These are phyloP conservation scores for Sitta europaea DNA, from an alignment of 2,113 vertebrate species.

Conservation along the genomic window DNA sequence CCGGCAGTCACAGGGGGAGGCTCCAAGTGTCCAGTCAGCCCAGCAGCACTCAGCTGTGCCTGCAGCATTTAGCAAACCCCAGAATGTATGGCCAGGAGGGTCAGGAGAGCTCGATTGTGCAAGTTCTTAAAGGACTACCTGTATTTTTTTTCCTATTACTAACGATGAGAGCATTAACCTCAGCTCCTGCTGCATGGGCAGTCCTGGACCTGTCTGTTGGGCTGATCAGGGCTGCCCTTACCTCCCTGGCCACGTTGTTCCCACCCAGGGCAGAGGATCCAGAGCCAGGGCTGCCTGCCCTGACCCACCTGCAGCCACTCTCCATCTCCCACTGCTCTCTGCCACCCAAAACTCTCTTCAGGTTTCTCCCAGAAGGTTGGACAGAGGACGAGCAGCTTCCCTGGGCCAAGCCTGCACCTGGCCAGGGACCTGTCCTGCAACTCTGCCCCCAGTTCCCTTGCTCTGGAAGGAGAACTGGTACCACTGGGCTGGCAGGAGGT, in stretches of 20 bases:
- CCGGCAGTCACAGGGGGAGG: background rate
- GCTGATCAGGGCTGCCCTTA: background rate
- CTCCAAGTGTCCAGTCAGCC: background rate
- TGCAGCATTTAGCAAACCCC: background rate
- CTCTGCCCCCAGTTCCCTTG: background rate
- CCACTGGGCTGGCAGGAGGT: background rate
- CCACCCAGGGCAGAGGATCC: background rate
- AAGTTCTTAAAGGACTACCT: background rate
- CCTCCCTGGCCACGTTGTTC: background rate
- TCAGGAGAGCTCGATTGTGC: background rate
- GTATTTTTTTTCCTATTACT: background rate
- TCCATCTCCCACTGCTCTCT: background rate
- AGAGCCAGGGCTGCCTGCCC: no score
- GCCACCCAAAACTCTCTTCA: rapidly evolving
- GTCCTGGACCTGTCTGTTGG: background rate
- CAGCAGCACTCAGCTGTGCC: background rate
- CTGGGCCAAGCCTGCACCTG: background rate
- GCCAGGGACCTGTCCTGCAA: background rate
- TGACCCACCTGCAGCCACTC: background rate
- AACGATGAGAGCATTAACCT: background rate
- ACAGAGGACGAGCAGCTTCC: background rate
- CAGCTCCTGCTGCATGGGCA: background rate
- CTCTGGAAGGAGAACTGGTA: background rate
- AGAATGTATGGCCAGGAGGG: background rate
- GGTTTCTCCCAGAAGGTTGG: background rate